A percentile compares a stretch with the other conserved stretches of the same genome.
Evolutionary conservation across 2,888 invertebrate species (phyloP).

Genomic region (Tortrix viridana): DNA sequence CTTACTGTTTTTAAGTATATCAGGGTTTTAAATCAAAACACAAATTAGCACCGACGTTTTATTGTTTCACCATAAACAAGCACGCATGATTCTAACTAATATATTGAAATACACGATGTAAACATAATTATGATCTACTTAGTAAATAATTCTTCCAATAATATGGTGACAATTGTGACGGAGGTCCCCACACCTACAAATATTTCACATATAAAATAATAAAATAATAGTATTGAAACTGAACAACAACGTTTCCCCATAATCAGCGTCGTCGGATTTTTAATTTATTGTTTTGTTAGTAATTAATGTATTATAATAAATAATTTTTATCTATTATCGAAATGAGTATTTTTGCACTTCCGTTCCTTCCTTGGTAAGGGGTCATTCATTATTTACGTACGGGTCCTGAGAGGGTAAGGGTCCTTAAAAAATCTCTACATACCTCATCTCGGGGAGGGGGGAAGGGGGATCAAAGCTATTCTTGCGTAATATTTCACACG

Average conservation of each 20-base stretch:
- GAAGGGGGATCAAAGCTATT: too few species aligned
- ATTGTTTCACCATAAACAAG: conserved; percentile 9
- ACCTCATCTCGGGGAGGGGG: too few species aligned
- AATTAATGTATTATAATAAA: conserved; percentile 71
- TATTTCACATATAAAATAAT: conserved; percentile 19
- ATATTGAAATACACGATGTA: conserved; percentile 5
- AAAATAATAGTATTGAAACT: neutral
- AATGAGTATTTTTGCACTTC: conserved; percentile 56
- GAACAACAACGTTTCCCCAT: conserved; percentile 17
- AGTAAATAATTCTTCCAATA: neutral
- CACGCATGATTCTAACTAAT: too few species aligned
- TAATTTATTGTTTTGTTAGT: conserved; percentile 52
- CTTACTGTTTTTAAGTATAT: neutral
- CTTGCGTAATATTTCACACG: too few species aligned
- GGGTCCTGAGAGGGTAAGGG: too few species aligned
- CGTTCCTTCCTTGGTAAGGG: neutral
- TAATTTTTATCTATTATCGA: conserved; percentile 65
- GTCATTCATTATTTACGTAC: neutral
- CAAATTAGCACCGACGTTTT: conserved; percentile 17
- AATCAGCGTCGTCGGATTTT: conserved; percentile 37
- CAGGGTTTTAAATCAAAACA: conserved; percentile 6
- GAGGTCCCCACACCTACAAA: conserved; percentile 4
- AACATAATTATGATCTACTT: neutral
- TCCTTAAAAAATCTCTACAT: too few species aligned
- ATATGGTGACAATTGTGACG: neutral